Evolutionary conservation across 2,113 vertebrate species (phyloP).

Genomic region (Sphyrna mokarran): DNA sequence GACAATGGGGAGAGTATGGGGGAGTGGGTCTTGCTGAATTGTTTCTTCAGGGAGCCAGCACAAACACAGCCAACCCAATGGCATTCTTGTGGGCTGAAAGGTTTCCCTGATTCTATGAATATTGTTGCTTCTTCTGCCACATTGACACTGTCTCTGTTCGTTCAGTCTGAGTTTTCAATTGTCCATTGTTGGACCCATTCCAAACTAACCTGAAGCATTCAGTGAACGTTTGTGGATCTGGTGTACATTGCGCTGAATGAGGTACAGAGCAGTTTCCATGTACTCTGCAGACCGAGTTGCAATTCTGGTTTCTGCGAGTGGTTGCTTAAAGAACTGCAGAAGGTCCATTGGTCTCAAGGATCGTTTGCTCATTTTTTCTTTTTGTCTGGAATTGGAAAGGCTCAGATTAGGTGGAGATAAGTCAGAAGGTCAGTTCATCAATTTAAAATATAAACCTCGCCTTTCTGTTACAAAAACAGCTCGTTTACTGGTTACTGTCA

Average conservation of each 20-base stretch:
- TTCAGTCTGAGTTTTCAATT: not conserved
- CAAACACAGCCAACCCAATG: not conserved
- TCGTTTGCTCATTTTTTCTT: not conserved
- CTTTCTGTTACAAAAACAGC: not conserved
- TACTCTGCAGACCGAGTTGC: not conserved
- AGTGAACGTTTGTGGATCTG: not conserved
- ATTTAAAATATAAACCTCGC: not conserved
- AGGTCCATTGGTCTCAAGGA: not conserved
- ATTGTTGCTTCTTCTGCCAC: not conserved
- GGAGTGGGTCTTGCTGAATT: not conserved
- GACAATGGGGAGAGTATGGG: not conserved
- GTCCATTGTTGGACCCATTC: not conserved
- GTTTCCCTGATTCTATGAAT: not conserved
- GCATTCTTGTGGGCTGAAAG: not conserved
- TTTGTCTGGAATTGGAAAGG: not conserved
- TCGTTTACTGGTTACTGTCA: not conserved
- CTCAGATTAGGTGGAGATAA: not conserved
- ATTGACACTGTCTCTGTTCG: not conserved
- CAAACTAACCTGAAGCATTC: conserved; percentile 21
- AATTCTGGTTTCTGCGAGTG: not conserved
- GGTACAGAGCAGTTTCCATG: not conserved
- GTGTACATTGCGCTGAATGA: not conserved
- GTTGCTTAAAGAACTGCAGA: conserved; percentile 28
- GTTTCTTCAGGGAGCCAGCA: not conserved
- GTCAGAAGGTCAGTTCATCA: not conserved